These are phyloP conservation scores for Peromyscus californicus DNA, from an alignment of 2,113 vertebrate genomes.

Conservation along the genomic window DNA sequence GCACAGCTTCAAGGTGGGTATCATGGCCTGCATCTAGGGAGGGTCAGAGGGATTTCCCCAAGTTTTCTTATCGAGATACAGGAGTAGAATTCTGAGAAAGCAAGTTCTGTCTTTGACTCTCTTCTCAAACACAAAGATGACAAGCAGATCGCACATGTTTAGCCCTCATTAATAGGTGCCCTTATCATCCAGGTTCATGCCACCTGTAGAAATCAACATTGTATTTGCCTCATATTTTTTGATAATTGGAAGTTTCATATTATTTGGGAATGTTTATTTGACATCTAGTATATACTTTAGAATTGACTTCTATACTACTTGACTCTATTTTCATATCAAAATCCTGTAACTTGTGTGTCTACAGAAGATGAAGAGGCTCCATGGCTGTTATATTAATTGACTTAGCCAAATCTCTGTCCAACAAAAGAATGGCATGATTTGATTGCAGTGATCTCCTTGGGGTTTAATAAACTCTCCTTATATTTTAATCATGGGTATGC, in stretches of 20 bases:
- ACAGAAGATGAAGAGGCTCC: not conserved
- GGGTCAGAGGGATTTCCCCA: not conserved
- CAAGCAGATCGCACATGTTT: not conserved
- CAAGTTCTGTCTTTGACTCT: not conserved
- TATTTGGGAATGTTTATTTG: not conserved
- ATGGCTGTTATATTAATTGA: not conserved
- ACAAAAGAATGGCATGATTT: not conserved
- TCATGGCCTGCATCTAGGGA: not conserved
- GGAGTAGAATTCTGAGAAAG: not conserved
- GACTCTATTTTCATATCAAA: not conserved
- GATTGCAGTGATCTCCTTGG: not conserved
- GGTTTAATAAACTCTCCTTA: not conserved
- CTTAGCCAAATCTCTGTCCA: not conserved
- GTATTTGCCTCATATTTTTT: not conserved
- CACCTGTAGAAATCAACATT: too few relatives aligned
- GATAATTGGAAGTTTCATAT: not conserved
- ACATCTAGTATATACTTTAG: not conserved
- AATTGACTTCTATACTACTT: not conserved
- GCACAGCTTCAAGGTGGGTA: not conserved
- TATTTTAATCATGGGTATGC: conserved; percentile 3
- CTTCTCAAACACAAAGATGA: not conserved
- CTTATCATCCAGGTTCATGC: not conserved
- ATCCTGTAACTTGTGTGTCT: not conserved
- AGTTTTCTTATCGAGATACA: not conserved
- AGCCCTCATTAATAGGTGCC: not conserved